These are phyloP conservation scores for Ophraella communa DNA, from an alignment of 2,888 invertebrate species.

Conservation along the genomic window DNA sequence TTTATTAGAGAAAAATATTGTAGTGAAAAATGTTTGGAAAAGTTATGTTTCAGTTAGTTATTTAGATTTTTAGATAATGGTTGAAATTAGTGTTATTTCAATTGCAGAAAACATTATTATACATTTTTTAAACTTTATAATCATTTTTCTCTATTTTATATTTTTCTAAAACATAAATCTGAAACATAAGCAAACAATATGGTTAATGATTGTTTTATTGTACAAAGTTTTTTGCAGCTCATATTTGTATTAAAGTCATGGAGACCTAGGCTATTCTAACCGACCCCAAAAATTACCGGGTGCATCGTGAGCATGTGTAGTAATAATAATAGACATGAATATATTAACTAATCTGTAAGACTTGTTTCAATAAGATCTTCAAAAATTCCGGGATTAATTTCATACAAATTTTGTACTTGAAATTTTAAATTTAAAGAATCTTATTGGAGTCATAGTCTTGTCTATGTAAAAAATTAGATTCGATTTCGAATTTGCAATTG, in stretches of 20 bases:
- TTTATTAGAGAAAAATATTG: background rate
- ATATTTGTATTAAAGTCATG: slow-evolving; percentile 58
- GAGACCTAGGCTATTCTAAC: slow-evolving; percentile 51
- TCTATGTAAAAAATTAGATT: slow-evolving; percentile 21
- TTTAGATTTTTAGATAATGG: too few species aligned
- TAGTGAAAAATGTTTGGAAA: background rate
- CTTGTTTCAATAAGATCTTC: slow-evolving; percentile 14
- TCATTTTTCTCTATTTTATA: background rate
- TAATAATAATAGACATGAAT: slow-evolving; percentile 32
- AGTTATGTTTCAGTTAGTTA: background rate
- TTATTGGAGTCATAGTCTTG: slow-evolving; percentile 13
- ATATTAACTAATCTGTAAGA: slow-evolving; percentile 22
- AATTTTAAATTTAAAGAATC: background rate
- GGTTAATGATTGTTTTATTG: background rate
- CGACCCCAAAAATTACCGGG: slow-evolving; percentile 35
- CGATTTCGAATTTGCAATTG: slow-evolving; percentile 42
- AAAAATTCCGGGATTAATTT: background rate
- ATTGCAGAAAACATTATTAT: background rate
- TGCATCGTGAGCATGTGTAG: slow-evolving; percentile 55
- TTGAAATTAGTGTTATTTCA: background rate
- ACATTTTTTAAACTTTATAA: background rate
- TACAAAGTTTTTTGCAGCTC: slow-evolving; percentile 10
- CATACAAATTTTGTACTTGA: background rate
- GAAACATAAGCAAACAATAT: background rate
- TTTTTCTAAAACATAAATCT: background rate